Evolutionary conservation across 1,140 invertebrate genomes (phyloP).

Genomic region (Parapsyche elsis): DNA sequence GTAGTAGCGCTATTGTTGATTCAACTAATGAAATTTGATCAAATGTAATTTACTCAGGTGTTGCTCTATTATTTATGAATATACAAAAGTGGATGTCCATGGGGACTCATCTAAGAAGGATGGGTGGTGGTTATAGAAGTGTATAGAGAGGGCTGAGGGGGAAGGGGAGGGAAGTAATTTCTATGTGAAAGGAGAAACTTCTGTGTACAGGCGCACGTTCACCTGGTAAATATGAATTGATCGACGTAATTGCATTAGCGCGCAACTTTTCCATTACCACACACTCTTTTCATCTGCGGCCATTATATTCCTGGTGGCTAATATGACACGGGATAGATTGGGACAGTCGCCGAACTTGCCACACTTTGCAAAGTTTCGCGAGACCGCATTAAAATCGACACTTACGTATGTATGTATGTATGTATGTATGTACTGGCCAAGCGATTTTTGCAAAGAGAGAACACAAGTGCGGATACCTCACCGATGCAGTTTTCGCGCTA

Average conservation of each 20-base stretch:
- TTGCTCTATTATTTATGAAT: slow-evolving; percentile 7
- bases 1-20: too few species aligned
- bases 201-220: background rate
- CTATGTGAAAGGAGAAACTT: background rate
- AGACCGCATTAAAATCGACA: too few species aligned
- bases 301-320: slow-evolving; percentile 19
- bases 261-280: slow-evolving; percentile 36
- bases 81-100: background rate
- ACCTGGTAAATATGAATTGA: slow-evolving; percentile 37
- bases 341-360: slow-evolving; percentile 18
- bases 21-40: background rate
- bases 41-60: background rate
- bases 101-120: background rate
- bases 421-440: background rate
- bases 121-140: background rate
- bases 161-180: background rate
- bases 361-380: background rate
- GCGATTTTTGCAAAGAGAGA: background rate
- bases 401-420: too few species aligned
- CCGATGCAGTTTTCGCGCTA: background rate
- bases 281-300: slow-evolving; percentile 31
- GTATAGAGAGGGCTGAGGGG: background rate
- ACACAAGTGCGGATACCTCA: background rate
- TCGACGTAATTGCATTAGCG: slow-evolving; percentile 39
- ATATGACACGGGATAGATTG: slow-evolving; percentile 41